Conservation (phyloP, 2,113 vertebrate species). For the Poicephalus meyeri region DNA sequence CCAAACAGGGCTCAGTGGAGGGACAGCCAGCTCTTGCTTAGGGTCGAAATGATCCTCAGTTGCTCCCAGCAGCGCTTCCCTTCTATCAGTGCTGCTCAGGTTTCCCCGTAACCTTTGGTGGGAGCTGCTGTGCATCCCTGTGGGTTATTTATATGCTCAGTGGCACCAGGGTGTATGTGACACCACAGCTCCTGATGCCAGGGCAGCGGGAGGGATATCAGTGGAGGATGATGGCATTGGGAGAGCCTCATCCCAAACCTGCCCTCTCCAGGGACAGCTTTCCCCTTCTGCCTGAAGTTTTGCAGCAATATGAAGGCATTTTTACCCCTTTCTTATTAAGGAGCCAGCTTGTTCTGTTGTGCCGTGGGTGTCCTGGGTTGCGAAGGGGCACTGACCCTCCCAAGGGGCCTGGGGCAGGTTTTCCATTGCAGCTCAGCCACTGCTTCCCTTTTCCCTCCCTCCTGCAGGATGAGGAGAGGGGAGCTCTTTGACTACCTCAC, state of each 20-base stretch:
- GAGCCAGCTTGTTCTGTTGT: not conserved
- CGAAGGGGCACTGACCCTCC: not conserved
- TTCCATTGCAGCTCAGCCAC: not conserved
- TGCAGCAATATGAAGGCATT: not conserved
- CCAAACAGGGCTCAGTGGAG: not conserved
- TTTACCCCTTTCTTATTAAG: not conserved
- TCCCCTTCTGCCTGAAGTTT: not conserved
- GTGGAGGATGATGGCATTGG: not conserved
- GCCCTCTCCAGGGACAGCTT: not conserved
- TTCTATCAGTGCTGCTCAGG: conserved; percentile 1
- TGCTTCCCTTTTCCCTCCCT: not conserved
- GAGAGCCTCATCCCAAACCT: not conserved
- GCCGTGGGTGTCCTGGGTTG: not conserved
- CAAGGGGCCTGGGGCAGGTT: not conserved
- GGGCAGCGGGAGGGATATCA: not conserved
- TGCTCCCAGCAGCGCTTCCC: not conserved
- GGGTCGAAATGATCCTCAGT: not conserved
- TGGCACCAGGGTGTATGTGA: not conserved
- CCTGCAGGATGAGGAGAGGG: conserved; percentile 89
- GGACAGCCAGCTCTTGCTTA: not conserved
- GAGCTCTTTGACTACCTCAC: conserved; percentile 99
- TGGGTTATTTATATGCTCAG: conserved; percentile 36
- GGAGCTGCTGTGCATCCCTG: not conserved
- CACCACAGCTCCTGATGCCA: not conserved
- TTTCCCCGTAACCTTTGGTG: conserved; percentile 71